Percentiles rank a stretch among this genome's conserved stretches.
phyloP scores from a whole-genome alignment of 2,797 vertebrate species.

The Borostomias antarcticus region DNA sequence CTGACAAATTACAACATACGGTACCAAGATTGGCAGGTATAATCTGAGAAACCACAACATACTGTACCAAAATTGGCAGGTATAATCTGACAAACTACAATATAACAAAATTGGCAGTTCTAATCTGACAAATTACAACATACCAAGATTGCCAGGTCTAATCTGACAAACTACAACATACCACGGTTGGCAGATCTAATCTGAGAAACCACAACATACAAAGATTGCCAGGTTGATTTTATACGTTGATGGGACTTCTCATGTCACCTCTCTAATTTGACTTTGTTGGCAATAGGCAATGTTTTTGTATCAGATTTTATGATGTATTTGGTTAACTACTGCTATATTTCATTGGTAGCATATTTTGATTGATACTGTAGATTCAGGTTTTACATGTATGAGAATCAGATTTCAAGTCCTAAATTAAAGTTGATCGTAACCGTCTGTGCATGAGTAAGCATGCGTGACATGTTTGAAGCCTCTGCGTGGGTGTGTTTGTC shows the following conservation, averaged over 20 bases:
- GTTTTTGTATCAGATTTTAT: constrained; percentile 19
- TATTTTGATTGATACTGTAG: constrained; percentile 34
- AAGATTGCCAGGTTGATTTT: too few relatives aligned
- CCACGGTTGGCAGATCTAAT: not conserved
- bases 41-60: too few relatives aligned
- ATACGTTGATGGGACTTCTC: too few relatives aligned
- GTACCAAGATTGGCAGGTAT: too few relatives aligned
- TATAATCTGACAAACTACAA: too few relatives aligned
- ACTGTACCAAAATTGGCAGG: not conserved
- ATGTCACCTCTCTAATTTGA: not conserved
- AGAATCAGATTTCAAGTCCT: constrained; percentile 62
- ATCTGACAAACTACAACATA: not conserved
- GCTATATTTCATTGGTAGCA: constrained; percentile 30
- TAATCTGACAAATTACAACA: too few relatives aligned
- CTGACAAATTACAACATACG: too few relatives aligned
- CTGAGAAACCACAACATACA: too few relatives aligned
- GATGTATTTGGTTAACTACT: constrained; percentile 14
- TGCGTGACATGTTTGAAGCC: constrained; percentile 37
- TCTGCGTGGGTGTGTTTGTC: constrained; percentile 57
- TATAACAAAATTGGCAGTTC: too few relatives aligned
- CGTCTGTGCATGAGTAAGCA: constrained; percentile 40
- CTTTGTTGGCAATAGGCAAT: not conserved
- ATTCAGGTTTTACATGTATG: constrained; percentile 35
- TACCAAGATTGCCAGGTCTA: too few relatives aligned
- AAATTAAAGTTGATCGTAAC: constrained; percentile 63